Evolutionary conservation across 2,797 vertebrate species (phyloP), one percentile per base, ranked within the genome.

Genomic region (Anas acuta): DNA sequence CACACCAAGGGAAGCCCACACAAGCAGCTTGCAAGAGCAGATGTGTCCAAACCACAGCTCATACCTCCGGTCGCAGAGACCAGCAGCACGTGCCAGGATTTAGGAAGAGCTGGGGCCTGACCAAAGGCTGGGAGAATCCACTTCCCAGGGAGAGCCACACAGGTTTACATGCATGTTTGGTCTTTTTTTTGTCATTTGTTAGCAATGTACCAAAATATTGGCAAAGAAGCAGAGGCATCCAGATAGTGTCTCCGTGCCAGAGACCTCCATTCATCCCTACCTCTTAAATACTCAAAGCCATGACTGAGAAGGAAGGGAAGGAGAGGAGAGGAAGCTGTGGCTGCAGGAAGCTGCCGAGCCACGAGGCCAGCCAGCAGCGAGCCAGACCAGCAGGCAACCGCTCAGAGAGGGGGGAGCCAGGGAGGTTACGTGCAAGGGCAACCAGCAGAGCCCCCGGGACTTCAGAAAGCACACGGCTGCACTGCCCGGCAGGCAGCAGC

Each of bases 401-500:
- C 62, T 9, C 0, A 7, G 58, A 66, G 43, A 19, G 30, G 71
- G 71, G 83, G 57, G 9, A 94, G 84, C 32, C 85, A 87, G 82
- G 82, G 60, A 90, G 90, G 92, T 92, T 84, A 89, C 5, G 6
- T 70, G 73, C 4, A 56, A 87, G 51, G 3, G n/a, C 85, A 84
- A 69, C 41, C 79, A 83, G 70, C 73, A 37, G 47, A 79, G 73
- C 43, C 79, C 9, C 0, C 3, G 19, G 82, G 53, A 95, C 67
- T 90, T 35, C 2, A 3, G 67, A 66, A 83, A 84, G 80, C 15
- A 2, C 33, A 61, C 2, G 10, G 71, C 80, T 88, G 62, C 0
- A 2, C 33, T 95, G 66, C 56, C 37, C 64, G 86, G 86, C 86
- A 90, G 14, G 25, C 64, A 84, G 19, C 39, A 61, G 74, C 96